A percentile compares a stretch with the other conserved stretches of the same genome.
Conservation (phyloP, 2,888 invertebrate genomes). For the Melanotus villosus region DNA sequence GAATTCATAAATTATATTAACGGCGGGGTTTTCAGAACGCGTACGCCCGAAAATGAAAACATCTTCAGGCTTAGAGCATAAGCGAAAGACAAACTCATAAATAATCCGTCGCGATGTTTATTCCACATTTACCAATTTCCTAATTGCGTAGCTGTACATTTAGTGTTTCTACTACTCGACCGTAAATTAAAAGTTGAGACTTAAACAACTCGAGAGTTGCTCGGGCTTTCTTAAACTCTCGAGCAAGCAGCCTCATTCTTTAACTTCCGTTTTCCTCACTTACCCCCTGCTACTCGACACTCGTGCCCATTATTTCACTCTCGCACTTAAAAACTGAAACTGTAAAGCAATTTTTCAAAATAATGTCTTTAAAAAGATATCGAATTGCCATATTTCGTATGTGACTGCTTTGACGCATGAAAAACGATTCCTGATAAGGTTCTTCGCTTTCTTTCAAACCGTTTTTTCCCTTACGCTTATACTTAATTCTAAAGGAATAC, state of each 20-base stretch:
- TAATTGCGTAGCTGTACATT: constrained; percentile 58
- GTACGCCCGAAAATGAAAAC: constrained; percentile 14
- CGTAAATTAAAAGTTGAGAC: constrained; percentile 61
- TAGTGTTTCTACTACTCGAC: constrained; percentile 57
- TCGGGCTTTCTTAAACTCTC: constrained; percentile 39
- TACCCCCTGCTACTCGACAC: constrained; percentile 36
- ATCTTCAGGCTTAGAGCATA: constrained; percentile 18
- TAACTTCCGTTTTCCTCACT: constrained; percentile 42
- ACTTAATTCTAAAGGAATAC: constrained; percentile 25
- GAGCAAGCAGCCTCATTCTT: constrained; percentile 42
- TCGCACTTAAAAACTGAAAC: constrained; percentile 50
- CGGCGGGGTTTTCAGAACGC: neutral
- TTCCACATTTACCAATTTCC: constrained; percentile 54
- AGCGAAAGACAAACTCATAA: constrained; percentile 38
- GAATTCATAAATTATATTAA: neutral
- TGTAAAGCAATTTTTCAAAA: constrained; percentile 50
- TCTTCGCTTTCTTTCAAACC: constrained; percentile 10
- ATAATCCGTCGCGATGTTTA: constrained; percentile 40
- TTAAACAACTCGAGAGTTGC: constrained; percentile 53
- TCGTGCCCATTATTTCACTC: constrained; percentile 48
- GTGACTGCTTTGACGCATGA: constrained; percentile 34
- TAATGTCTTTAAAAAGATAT: constrained; percentile 48
- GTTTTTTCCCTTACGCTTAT: neutral
- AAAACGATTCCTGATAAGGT: constrained; percentile 30
- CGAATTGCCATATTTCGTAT: constrained; percentile 44